These are phyloP conservation scores for Dryococelus australis DNA, from an alignment of 2,888 invertebrate genomes.

Conservation along the genomic window DNA sequence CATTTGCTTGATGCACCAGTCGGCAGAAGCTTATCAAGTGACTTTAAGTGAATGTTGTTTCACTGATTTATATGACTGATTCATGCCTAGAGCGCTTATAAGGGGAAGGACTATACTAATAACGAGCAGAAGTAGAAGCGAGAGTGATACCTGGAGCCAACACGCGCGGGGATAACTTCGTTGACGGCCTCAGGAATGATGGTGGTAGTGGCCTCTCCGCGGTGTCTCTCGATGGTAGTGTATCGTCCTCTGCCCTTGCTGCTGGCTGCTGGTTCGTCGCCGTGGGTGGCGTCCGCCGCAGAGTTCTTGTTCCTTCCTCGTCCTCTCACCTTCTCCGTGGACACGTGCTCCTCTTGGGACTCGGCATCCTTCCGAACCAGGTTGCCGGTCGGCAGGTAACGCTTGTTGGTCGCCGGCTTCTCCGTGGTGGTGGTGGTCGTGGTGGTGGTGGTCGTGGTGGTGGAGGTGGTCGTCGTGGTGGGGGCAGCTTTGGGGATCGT, in stretches of 20 bases:
- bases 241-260: conserved; percentile 59
- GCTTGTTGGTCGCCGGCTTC: conserved; percentile 25
- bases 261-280: conserved; percentile 33
- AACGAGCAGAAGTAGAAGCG: too few species aligned
- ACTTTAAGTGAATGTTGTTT: too few species aligned
- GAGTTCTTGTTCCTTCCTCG: conserved; percentile 35
- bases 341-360: conserved; percentile 36
- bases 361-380: conserved; percentile 35
- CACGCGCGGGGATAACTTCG: conserved; percentile 65
- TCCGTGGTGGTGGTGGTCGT: conserved; percentile 38
- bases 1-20: too few species aligned
- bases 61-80: too few species aligned
- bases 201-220: conserved; percentile 50
- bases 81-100: too few species aligned
- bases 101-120: too few species aligned
- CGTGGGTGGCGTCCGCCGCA: conserved; percentile 27
- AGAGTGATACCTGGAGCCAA: conserved; percentile 30
- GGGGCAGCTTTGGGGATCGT: conserved; percentile 27
- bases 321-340: conserved; percentile 30
- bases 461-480: conserved; percentile 47
- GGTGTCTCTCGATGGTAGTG: conserved; percentile 64
- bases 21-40: too few species aligned
- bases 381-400: conserved; percentile 30
- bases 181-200: conserved; percentile 69
- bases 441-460: conserved; percentile 58